Percentiles rank a stretch among this genome's conserved stretches.
These are phyloP conservation scores for Ptilonorhynchus violaceus DNA, from an alignment of 2,113 vertebrate species.

Conservation along the genomic window DNA sequence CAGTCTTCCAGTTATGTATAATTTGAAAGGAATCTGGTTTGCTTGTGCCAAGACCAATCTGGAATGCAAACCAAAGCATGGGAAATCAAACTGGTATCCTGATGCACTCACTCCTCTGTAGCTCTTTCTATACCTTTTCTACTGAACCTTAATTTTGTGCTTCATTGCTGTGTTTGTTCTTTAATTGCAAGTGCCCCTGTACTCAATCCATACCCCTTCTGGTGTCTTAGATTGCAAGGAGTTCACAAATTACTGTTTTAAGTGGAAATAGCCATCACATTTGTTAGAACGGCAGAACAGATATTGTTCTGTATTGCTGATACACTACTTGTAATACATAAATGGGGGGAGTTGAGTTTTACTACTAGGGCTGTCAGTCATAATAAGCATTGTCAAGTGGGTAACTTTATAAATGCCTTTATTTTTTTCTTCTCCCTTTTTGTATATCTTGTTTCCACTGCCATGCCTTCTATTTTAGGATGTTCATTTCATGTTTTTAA, in stretches of 20 bases:
- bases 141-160: not conserved
- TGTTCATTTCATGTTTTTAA: not conserved
- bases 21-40: not conserved
- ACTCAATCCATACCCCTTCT: not conserved
- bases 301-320: not conserved
- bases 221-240: not conserved
- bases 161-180: not conserved
- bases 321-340: not conserved
- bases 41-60: not conserved
- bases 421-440: not conserved
- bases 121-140: not conserved
- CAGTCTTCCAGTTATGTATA: not conserved
- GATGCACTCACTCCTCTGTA: not conserved
- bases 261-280: not conserved
- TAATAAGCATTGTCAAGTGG: not conserved
- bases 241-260: not conserved
- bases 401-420: not conserved
- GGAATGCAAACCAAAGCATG: not conserved
- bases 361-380: not conserved
- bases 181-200: not conserved
- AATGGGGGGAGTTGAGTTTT: not conserved
- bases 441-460: not conserved
- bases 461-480: not conserved
- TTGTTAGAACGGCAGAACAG: not conserved
- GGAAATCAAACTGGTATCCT: not conserved